Evolutionary conservation across 2,113 vertebrate species (phyloP), one percentile per base, ranked within the genome.

Genomic region (Saguinus imperator): DNA sequence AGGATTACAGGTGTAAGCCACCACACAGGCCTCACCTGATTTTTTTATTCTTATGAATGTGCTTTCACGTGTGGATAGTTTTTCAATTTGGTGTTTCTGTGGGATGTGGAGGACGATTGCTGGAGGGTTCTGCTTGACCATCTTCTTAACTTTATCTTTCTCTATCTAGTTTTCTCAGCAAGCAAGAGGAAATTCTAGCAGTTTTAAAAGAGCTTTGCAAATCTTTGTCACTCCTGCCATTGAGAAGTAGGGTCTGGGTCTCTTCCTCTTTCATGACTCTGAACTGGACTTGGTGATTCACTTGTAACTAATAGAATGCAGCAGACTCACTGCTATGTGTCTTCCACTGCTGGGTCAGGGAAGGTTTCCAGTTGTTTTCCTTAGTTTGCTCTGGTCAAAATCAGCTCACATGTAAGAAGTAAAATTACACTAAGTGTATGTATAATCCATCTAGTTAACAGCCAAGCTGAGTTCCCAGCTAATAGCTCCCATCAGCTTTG

Each of bases 11-110:
- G 55, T 21, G 20, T 57, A 21, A 57, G 20, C 55, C 55, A 57
- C 20, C 20, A 3, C 0, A 0, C 20, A 0, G 2, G 55, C 20
- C 55, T 57, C 55, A 21, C 20, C 55, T 57, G 8, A 57, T 8
- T 57, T 57, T 57, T 57, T 57, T 21, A 57, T 57, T 57, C 55
- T 57, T 57, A 57, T 57, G 55, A 57, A 57, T 57, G 55, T 57
- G 55, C 20, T 57, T 57, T 57, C 20, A 21, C 18, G 2, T 57
- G 20, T 57, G 55, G 20, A 57, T 21, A 21, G 20, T 57, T 57
- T 57, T 21, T 57, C 55, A 57, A 57, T 57, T 57, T 57, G 55
- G 55, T 57, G 7, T 57, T 57, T 21, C 55, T 57, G 55, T 57
- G 55, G 55, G 55, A 57, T 57, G 2, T 57, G 55, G 55, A 20